Conservation (phyloP, 2,113 vertebrate genomes). For the Varanus salvator region DNA sequence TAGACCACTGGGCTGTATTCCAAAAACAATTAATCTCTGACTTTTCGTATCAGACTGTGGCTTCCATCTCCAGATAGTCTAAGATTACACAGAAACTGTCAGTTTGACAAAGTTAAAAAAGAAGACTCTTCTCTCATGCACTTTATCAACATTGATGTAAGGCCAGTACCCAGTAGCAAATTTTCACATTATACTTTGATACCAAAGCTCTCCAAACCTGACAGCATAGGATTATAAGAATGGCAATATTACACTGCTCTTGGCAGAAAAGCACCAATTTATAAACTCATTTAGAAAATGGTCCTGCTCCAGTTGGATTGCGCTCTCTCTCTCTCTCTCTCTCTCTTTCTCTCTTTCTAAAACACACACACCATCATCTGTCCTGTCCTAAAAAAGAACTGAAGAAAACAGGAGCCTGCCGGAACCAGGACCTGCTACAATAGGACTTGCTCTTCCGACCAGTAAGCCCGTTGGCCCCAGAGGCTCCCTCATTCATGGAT, state of each 20-base stretch:
- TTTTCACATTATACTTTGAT: constrained; percentile 26
- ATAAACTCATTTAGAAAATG: background rate
- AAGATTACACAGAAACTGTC: constrained; percentile 26
- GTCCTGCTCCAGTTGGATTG: too few relatives aligned
- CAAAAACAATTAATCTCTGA: constrained; percentile 42
- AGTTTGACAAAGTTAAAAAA: constrained; percentile 23
- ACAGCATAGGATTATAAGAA: constrained; percentile 19
- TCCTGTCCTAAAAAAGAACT: too few relatives aligned
- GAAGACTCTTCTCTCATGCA: constrained; percentile 26
- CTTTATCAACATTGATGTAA: constrained; percentile 43
- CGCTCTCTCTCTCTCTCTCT: too few relatives aligned
- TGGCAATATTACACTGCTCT: constrained; percentile 22
- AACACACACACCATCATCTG: too few relatives aligned
- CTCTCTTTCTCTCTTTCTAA: too few relatives aligned
- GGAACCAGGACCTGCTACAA: too few relatives aligned
- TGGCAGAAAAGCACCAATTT: background rate
- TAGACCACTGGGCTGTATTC: constrained; percentile 46
- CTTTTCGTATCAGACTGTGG: constrained; percentile 41
- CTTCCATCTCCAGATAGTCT: constrained; percentile 51
- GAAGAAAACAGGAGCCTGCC: too few relatives aligned
- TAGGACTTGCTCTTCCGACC: too few relatives aligned
- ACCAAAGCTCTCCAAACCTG: constrained; percentile 31
- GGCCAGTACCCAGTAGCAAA: constrained; percentile 16
- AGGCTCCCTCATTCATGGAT: too few relatives aligned
- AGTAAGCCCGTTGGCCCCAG: too few relatives aligned